Evolutionary conservation across 2,888 invertebrate genomes (phyloP).

Genomic region (Himalopsyche tibetana): DNA sequence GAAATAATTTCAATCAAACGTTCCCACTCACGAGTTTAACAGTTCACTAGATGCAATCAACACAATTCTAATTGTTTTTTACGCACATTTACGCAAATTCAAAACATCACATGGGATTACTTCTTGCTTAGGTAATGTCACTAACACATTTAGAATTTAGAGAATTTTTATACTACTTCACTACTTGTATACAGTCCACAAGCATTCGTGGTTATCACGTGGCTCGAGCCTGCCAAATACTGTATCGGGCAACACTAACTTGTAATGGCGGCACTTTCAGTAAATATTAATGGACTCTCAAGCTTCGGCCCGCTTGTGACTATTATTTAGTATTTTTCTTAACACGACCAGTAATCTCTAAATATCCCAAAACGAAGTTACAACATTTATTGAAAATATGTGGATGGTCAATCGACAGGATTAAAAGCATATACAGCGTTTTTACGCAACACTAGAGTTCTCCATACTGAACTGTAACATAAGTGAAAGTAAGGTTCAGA

Average conservation of each 20-base stretch:
- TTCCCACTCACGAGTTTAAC: conserved; percentile 24
- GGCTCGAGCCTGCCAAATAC: conserved; percentile 45
- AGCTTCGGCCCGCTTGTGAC: neutral
- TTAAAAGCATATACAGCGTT: too few relatives aligned
- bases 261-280: neutral
- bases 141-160: conserved; percentile 49
- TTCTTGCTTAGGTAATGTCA: conserved; percentile 61
- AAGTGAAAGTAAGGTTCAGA: too few relatives aligned
- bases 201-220: conserved; percentile 57
- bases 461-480: too few relatives aligned
- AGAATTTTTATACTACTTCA: conserved; percentile 41
- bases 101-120: conserved; percentile 55
- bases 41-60: conserved; percentile 45
- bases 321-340: too few relatives aligned
- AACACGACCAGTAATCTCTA: too few relatives aligned
- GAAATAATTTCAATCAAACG: conserved; percentile 5
- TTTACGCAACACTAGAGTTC: too few relatives aligned
- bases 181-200: conserved; percentile 49
- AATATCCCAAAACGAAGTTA: too few relatives aligned
- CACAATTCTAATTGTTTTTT: conserved; percentile 47
- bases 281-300: neutral
- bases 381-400: too few relatives aligned
- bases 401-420: too few relatives aligned
- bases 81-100: conserved; percentile 36
- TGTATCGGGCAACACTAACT: conserved; percentile 39